Base-by-base conservation (phyloP, 2,888 invertebrate species). In the Incurvaria masculella region DNA sequence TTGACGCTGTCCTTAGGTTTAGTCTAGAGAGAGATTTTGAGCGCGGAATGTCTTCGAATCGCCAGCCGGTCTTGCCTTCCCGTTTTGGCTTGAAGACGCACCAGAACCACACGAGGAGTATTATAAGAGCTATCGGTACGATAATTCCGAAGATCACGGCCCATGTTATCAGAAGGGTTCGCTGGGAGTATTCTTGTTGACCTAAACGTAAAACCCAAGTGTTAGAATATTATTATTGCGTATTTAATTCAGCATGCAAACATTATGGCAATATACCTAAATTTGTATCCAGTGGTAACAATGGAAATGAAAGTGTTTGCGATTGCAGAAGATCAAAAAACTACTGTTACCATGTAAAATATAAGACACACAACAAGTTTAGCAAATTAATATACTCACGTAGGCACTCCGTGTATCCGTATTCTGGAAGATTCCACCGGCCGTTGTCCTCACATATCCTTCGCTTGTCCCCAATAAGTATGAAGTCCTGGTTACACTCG, bases 401-500 rank as follows among this genome's bases (percentile, higher is more conserved):
- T 65, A 95, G 80, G 65, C 95, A 95, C 69, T 92, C 88, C 0
- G 94, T 92, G 64, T 89, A 93, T 49, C 93, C 94, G 67, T 88
- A 88, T 51, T 87, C 87, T 0, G 94, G 91, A 20, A 88, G 62
- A 60, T 92, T 88, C 95, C 95, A 95, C 52, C 84, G 73, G 14
- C 95, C 95, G 65, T 85, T 82, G 4, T 88, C 79, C 51, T 85
- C 80, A 58, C 95, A 95, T 48, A 87, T 86, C 45, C 95, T 81
- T 40, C 92, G 81, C 56, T 88, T 86, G 73, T 95, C 94, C 1
- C 95, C 95, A 49, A 87, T 81, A 49, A 95, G 69, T 49, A 92
- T 86, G 65, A 94, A 96, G 60, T 91, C 88, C 66, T 93, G 90
- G 64, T 93, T 90, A 64, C 95, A 96, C 65, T 94, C 93, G 65